Evolutionary conservation across 92 coral and sea anemone genomes (phyloP).

Genomic region (Zoanthus solanderi): DNA sequence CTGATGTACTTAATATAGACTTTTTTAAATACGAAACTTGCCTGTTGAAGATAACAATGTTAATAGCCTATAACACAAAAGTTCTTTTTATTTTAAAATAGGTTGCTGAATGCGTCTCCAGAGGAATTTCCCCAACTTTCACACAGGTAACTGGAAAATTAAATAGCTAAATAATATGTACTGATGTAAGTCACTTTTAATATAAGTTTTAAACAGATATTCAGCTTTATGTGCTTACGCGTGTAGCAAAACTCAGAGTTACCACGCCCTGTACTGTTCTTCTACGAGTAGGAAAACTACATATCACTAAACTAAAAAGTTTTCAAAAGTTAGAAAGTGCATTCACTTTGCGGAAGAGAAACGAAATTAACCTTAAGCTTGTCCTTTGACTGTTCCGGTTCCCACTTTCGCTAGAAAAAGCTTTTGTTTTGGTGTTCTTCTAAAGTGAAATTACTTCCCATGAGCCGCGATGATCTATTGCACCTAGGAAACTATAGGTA

Average conservation of each 20-base stretch:
- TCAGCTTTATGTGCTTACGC: neutral
- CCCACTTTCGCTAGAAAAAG: too few relatives aligned
- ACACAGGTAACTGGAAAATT: neutral
- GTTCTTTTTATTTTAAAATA: too few relatives aligned
- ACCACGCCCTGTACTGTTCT: neutral
- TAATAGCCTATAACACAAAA: neutral
- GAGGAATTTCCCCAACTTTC: neutral
- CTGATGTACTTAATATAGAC: neutral
- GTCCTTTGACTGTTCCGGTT: too few relatives aligned
- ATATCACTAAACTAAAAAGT: too few relatives aligned
- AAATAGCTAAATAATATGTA: neutral
- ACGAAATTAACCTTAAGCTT: too few relatives aligned
- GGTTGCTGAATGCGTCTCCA: neutral
- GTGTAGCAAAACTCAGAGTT: too few relatives aligned
- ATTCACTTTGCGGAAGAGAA: too few relatives aligned
- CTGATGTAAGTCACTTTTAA: neutral
- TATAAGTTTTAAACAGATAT: neutral
- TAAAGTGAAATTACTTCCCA: too few relatives aligned
- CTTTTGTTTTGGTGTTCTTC: too few relatives aligned
- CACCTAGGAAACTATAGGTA: too few relatives aligned
- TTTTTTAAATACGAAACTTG: neutral
- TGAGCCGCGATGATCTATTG: too few relatives aligned
- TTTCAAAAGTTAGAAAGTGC: neutral
- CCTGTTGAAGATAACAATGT: neutral
- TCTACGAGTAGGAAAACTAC: neutral